These are phyloP conservation scores for Cossypha heuglini DNA, from an alignment of 2,797 vertebrate genomes.

Conservation along the genomic window DNA sequence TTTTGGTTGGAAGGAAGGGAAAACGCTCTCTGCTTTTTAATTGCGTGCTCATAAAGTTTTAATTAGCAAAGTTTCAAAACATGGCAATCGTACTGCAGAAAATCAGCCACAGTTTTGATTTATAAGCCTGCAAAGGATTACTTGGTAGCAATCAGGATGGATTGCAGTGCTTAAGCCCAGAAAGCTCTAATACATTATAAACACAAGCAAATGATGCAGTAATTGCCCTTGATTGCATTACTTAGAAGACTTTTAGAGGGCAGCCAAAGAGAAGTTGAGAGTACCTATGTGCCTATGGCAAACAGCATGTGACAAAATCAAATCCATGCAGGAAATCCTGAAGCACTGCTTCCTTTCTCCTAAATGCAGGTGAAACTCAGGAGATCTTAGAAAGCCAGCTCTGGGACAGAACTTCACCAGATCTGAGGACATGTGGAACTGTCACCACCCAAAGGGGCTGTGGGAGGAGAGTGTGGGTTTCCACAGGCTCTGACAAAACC, in stretches of 20 bases:
- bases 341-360: background rate
- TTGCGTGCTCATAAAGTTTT: slow-evolving; percentile 59
- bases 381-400: background rate
- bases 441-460: background rate
- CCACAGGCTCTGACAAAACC: background rate
- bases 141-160: slow-evolving; percentile 67
- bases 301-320: background rate
- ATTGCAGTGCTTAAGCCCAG: slow-evolving; percentile 46
- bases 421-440: fast-evolving
- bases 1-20: background rate
- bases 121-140: slow-evolving; percentile 70
- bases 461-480: background rate
- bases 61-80: slow-evolving; percentile 62
- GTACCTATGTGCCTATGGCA: background rate
- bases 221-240: slow-evolving; percentile 40
- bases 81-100: slow-evolving; percentile 41
- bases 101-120: slow-evolving; percentile 63
- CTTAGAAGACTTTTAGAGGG: background rate
- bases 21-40: slow-evolving; percentile 29
- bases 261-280: background rate
- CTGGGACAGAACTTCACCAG: background rate
- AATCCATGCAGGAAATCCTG: background rate
- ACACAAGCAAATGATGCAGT: slow-evolving; percentile 54
- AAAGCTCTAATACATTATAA: slow-evolving; percentile 57
- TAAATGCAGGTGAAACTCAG: background rate